Base-by-base conservation (phyloP, 2,113 vertebrate species). In the Gambusia affinis region DNA sequence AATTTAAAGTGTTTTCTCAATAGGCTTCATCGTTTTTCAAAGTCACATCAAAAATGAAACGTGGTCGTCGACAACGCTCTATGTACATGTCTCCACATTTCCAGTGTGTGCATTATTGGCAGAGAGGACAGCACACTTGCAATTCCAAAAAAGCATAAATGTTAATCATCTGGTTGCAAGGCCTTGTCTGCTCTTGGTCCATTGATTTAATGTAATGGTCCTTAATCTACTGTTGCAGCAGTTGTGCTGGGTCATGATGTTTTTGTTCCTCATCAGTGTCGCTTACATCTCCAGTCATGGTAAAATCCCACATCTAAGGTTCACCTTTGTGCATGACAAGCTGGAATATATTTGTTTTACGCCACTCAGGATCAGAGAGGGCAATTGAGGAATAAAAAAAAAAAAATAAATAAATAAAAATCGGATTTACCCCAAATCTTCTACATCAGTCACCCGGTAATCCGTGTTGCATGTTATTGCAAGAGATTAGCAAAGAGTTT, bases 401-500 rank as follows among this genome's bases (percentile, higher is more conserved):
- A 33, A 31, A 5, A 3, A 31, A 31, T 27, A 30, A 30, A 30
- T 3, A 30, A 30, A n/a, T n/a, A n/a, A 4, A 33, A 63, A 67
- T 29, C 27, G 77, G 80, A 68, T 73, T 81, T 62, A 76, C 82
- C 75, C 70, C 74, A 74, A 61, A 83, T 78, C 42, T 68, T 54
- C 78, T 78, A 72, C 63, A 67, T 78, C 82, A 86, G 79, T 82
- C 60, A 60, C 30, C 30, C 67, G 70, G 39, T 92, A 86, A 86
- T 89, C 85, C 75, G 27, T 63, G 67, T 51, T 73, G 82, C 73
- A 81, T 86, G 86, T 85, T 76, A 75, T 77, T 75, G 14, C 76
- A 28, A 27, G 64, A 82, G 85, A 90, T 88, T 85, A 87, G 42
- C 15, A 69, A 82, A 75, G 54, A 63, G 80, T 84, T 84, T 87